phyloP scores from a whole-genome alignment of 2,888 invertebrate genomes.

The Cactoblastis cactorum region DNA sequence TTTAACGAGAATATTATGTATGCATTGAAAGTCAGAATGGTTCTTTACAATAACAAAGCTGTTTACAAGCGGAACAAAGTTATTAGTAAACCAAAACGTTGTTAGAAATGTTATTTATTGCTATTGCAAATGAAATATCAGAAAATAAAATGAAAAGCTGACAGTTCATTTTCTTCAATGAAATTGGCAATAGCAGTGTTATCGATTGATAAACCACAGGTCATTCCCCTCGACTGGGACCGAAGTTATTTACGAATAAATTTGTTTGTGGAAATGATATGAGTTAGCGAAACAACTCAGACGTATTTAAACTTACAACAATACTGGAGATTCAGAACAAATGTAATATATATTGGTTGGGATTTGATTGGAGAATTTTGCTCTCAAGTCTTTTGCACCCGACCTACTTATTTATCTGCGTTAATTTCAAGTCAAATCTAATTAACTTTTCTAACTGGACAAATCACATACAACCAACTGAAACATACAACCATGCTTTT shows the following conservation, averaged over 20 bases:
- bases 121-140: neutral
- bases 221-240: neutral
- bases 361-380: neutral
- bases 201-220: conserved; percentile 2
- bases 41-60: no score
- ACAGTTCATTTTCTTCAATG: conserved; percentile 9
- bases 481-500: no score
- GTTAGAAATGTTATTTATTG: neutral
- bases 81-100: no score
- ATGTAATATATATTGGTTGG: neutral
- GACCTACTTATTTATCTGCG: no score
- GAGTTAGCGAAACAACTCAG: neutral
- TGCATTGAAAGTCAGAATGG: no score
- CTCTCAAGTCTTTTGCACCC: neutral
- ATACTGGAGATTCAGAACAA: neutral
- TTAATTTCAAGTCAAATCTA: no score
- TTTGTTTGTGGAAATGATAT: neutral
- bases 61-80: no score
- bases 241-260: neutral
- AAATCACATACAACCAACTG: no score
- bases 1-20: no score
- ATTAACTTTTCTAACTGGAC: no score
- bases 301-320: neutral
- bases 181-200: neutral
- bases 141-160: neutral